phyloP scores from a whole-genome alignment of 2,797 vertebrate species.

The Brotula barbata region DNA sequence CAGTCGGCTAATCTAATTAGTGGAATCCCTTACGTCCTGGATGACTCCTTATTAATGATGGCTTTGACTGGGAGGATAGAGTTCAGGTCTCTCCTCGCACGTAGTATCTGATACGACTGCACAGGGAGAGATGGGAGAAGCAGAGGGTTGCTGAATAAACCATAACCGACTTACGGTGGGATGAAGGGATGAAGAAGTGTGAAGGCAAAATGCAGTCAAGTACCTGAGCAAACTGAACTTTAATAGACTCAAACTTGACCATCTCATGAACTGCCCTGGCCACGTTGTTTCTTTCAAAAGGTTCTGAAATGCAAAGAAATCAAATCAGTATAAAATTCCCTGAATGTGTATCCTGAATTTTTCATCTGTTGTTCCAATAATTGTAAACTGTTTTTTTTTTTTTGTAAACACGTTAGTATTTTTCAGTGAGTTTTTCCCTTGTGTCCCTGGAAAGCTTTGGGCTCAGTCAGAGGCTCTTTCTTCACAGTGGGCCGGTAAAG shows the following conservation, averaged over 20 bases:
- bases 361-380: too few species aligned
- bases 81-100: slow-evolving; percentile 85
- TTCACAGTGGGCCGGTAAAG: too few species aligned
- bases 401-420: too few species aligned
- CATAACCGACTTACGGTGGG: not conserved
- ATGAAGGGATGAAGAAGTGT: slow-evolving; percentile 10
- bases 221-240: slow-evolving; percentile 86
- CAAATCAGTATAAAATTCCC: not conserved
- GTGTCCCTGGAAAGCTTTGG: too few species aligned
- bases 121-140: slow-evolving; percentile 45
- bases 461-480: too few species aligned
- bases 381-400: too few species aligned
- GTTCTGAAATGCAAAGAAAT: slow-evolving; percentile 83
- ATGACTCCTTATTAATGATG: slow-evolving; percentile 65
- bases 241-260: slow-evolving; percentile 89
- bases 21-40: slow-evolving; percentile 56
- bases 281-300: slow-evolving; percentile 93
- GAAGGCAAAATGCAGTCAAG: not conserved
- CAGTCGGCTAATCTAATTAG: slow-evolving; percentile 58
- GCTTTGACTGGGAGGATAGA: slow-evolving; percentile 84
- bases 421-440: too few species aligned
- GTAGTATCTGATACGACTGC: slow-evolving; percentile 85
- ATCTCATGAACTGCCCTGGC: slow-evolving; percentile 94
- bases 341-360: not conserved
- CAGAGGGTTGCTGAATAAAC: slow-evolving; percentile 36